Base-by-base conservation (phyloP, 1,140 invertebrate species). In the Euwallacea fornicatus region DNA sequence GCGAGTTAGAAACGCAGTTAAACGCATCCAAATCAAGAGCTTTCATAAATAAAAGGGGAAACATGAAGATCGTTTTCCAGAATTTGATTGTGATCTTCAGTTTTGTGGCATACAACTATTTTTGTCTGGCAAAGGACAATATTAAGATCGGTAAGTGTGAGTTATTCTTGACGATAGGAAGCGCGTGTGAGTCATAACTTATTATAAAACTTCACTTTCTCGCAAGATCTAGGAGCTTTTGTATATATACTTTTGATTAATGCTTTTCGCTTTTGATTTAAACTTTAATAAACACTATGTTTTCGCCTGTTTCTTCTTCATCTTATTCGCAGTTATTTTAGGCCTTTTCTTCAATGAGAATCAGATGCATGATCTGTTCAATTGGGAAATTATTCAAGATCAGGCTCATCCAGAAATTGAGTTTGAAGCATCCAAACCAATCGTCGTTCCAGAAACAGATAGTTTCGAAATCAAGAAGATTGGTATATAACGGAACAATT, bases 381-480 rank as follows among this genome's bases (percentile, higher is more conserved):
- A 69, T 21, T 69, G 55, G 55, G 50, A 61, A 42, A 47, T 69
- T 16, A 46, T 69, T 50, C 15, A n/a, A 33, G 59, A 69, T 11
- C 53, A 69, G 53, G 47, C 50, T 0, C 66, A 60, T 42, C 13
- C 41, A 60, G 56, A 53, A 42, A 15, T 62, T n/a, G 50, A 55
- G 33, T 68, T 44, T 60, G 15, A 58, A 7, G 11, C 54, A 7
- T 42, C 68, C 9, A 60, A 69, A 63, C 58, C 16, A 9, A 55
- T 44, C 9, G 10, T 63, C 42, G 68, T 69, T 33, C 74, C 81
- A 6, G 76, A 77, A 0, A 78, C 77, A 47, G 84, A 85, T 50
- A 83, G 80, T 73, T 84, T 84, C 58, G 80, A 80, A n/a, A 77
- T 82, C 63, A 81, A 81, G 64, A 83, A 83, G 76, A 76, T 79